Evolutionary conservation across 30 jellyfish, hydroid and myxozoan species (phyloP).

Genomic region (Turritopsis dohrnii): DNA sequence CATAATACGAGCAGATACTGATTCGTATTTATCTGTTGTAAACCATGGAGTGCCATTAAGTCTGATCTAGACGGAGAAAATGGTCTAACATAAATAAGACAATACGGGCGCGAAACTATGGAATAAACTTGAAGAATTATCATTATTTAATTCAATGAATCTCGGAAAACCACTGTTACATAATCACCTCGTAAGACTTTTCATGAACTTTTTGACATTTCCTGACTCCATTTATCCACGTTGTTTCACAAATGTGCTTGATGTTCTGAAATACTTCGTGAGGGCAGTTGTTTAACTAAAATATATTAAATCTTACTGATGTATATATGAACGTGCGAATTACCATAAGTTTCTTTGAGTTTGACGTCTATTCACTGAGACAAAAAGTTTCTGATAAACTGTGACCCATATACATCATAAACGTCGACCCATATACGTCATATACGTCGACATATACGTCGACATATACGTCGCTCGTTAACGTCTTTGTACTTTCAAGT

Average conservation of each 20-base stretch:
- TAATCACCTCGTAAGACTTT: not conserved
- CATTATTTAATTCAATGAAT: no score
- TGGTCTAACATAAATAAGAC: not conserved
- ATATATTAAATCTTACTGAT: not conserved
- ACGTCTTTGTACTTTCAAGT: no score
- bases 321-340: not conserved
- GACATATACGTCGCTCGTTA: no score
- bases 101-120: no score
- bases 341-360: no score
- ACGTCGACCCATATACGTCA: no score
- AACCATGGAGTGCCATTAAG: slow-evolving; percentile 21
- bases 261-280: not conserved
- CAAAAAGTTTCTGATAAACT: no score
- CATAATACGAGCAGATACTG: not conserved
- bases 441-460: no score
- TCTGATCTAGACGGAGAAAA: not conserved
- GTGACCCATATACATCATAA: no score
- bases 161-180: no score
- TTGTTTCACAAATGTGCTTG: not conserved
- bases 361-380: no score
- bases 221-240: not conserved
- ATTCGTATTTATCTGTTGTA: not conserved
- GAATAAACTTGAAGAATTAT: no score
- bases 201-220: not conserved
- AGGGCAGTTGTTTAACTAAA: not conserved